phyloP scores from a whole-genome alignment of 37 sponge, comb jelly and placozoan species.

The Beroe ovata region DNA sequence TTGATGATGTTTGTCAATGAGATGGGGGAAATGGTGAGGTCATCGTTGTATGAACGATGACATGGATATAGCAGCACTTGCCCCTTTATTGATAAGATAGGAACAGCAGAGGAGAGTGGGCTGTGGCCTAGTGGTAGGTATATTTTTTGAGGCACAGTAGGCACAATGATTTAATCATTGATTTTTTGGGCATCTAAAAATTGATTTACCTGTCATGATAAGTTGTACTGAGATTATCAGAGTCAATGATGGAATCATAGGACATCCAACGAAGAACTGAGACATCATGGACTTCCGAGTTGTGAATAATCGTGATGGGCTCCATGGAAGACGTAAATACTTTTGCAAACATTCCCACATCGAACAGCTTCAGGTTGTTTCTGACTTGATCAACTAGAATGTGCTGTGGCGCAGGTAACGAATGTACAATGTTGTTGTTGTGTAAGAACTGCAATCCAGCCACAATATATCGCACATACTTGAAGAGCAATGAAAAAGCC shows the following conservation, averaged over 20 bases:
- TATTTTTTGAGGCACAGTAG: too few species aligned
- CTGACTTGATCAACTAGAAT: conserved; percentile 41
- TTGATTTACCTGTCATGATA: conserved; percentile 50
- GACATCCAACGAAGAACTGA: conserved; percentile 45
- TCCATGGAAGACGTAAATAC: neutral
- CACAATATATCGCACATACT: conserved; percentile 22
- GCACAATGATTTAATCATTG: too few species aligned
- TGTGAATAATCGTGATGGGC: neutral
- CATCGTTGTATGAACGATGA: too few species aligned
- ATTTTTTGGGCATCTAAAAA: too few species aligned
- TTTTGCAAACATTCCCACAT: conserved; percentile 25
- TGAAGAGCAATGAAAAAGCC: conserved; percentile 45
- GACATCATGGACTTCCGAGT: neutral
- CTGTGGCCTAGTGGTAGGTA: too few species aligned
- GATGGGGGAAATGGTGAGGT: too few species aligned
- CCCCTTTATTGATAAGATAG: too few species aligned
- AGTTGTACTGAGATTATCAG: conserved; percentile 5
- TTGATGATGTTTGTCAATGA: too few species aligned
- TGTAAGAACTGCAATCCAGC: conserved; percentile 39
- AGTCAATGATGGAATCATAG: neutral
- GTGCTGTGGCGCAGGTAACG: conserved; percentile 48
- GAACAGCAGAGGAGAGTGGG: too few species aligned
- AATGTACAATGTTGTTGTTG: conserved; percentile 12
- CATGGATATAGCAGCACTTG: too few species aligned
- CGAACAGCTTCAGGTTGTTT: conserved; percentile 45